Evolutionary conservation across 1,140 invertebrate species (phyloP), one percentile per base, ranked within the genome.

Genomic region (Bombus turneri): DNA sequence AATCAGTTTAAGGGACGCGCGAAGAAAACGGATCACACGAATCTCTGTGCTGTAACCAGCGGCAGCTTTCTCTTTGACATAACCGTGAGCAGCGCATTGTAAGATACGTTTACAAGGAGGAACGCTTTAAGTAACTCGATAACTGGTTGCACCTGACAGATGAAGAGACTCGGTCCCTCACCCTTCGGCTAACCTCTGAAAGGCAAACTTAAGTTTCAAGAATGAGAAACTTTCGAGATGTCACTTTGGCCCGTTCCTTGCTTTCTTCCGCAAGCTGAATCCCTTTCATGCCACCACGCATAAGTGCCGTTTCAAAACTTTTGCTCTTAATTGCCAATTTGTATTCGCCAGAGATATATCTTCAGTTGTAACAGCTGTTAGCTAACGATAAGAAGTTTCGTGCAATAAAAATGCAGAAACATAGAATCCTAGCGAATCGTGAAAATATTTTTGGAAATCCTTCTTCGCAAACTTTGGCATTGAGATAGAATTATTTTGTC

Each of bases 81-180:
- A 71, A 85, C 76, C 74, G 66, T 37, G 59, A 31, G 76, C 68
- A 81, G 73, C 80, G 71, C 86, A 75, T 84, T 76, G 84, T 80
- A 2, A 68, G 83, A 77, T 88, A 72, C 85, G 85, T 87, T 91
- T 85, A 85, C 72, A 79, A 73, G 83, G 71, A 68, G 80, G 62
- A 66, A 77, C 76, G 80, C 88, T 87, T 88, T 91, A 88, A 90
- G 90, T 91, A 91, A 91, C 88, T 91, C 85, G 90, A 91, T 91
- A 91, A 90, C 88, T 88, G 90, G 82, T 90, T 91, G 88, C 86
- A 90, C 88, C 91, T 91, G 91, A 91, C 90, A 86, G 90, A 83
- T 86, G 87, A 91, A 89, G 86, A 90, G 87, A 88, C 78, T 87
- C 80, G 41, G n/a, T 47, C 31, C 82, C 79, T 59, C 66, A 31